Evolutionary conservation across 2,888 invertebrate species (phyloP).

Genomic region (Stenurella melanura): DNA sequence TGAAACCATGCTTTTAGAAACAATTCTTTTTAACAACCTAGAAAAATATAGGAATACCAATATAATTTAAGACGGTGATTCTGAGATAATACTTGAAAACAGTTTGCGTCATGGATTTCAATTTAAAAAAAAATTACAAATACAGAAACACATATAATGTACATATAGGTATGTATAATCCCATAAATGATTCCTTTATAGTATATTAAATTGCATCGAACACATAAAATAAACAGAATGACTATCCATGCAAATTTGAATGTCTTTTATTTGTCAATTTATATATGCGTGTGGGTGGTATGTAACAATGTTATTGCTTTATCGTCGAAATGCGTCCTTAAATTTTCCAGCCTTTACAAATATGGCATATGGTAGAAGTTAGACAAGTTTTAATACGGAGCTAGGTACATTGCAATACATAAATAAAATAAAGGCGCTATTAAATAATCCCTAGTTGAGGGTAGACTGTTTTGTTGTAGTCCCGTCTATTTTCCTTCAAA

Average conservation of each 20-base stretch:
- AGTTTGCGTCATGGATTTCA: too few species aligned
- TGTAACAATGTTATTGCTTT: constrained; percentile 9
- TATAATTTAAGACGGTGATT: too few species aligned
- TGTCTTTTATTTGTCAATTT: constrained; percentile 23
- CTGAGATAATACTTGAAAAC: too few species aligned
- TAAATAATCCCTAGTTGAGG: constrained; percentile 10
- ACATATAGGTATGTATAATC: background rate
- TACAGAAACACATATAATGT: too few species aligned
- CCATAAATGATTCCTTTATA: background rate
- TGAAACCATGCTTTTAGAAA: too few species aligned
- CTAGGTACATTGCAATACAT: background rate
- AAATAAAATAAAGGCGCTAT: constrained; percentile 13
- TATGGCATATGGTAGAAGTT: constrained; percentile 21
- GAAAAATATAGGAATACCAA: too few species aligned
- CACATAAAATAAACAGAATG: background rate
- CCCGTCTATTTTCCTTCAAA: background rate
- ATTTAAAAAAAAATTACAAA: background rate
- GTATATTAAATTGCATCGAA: constrained; percentile 7
- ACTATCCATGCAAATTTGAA: constrained; percentile 14
- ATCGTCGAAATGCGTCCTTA: background rate
- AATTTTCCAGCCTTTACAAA: constrained; percentile 20
- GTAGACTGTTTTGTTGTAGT: constrained; percentile 3
- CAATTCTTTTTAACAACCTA: too few species aligned
- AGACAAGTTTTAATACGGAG: constrained; percentile 20
- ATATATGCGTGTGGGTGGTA: constrained; percentile 23